Evolutionary conservation across 2,113 vertebrate genomes (phyloP), one percentile per base, ranked within the genome.

Genomic region (Macaca nemestrina): DNA sequence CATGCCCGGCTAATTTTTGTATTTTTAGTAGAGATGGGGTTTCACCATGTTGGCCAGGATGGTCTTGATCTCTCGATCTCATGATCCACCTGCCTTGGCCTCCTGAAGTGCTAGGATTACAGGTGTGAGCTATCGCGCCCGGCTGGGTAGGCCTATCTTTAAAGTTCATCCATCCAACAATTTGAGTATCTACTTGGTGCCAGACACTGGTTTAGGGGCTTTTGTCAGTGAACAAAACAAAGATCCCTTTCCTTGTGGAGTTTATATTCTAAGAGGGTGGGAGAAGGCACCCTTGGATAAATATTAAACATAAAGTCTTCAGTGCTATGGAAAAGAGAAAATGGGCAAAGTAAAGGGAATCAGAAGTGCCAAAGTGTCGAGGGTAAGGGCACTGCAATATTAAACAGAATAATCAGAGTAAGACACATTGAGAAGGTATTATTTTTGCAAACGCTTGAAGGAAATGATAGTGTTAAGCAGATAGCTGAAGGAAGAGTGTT

Each of bases 271-370:
- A 83, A 78, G 57, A 48, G 8, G 68, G 9, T 67, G 18, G 27
- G 32, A 93, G 78, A 90, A 78, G 38, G 30, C 5, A 64, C 61
- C 43, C 59, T 22, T 48, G 18, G 61, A 80, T 80, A 92, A 94
- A 70, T 17, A 92, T 12, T 23, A 83, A 96, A 57, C 55, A 93
- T 94, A 68, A 93, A 70, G 30, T 82, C 38, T 73, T 89, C 43
- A 52, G 27, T 38, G 32, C 32, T 83, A 87, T 52, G 30, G 61
- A 76, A 75, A 75, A 97, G 35, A 92, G 48, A 40, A 79, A 96
- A 90, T 38, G 11, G 88, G 35, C 40, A 93, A 14, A 1, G 3
- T 25, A 85, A 84, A 90, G 38, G 16, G 40, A 45, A 89, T 40
- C 2, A 50, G 17, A 92, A 76, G 5, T 48, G 68, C 25, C 55